Conservation (phyloP, 2,888 invertebrate genomes). For the Drosophila tanythrix region DNA sequence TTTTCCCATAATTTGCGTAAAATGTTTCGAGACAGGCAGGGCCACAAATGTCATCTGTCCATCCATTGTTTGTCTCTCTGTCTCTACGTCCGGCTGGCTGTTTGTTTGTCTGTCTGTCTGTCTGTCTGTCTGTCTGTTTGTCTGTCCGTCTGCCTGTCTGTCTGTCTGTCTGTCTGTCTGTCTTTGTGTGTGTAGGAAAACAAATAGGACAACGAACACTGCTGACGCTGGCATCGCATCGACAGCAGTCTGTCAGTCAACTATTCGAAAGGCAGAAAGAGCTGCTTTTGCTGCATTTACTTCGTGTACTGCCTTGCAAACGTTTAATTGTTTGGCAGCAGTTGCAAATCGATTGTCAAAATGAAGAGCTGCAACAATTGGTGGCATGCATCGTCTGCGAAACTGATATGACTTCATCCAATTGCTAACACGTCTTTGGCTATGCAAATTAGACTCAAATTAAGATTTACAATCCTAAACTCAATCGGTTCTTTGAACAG, state of each 20-base stretch:
- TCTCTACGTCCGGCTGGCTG: constrained; percentile 2
- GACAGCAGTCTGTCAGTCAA: constrained; percentile 52
- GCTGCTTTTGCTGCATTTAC: constrained; percentile 35
- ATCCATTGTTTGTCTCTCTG: neutral
- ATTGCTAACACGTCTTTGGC: neutral
- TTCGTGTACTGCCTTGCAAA: constrained; percentile 9
- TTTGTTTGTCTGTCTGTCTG: neutral
- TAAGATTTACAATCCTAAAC: neutral
- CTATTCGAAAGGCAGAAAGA: constrained; percentile 57
- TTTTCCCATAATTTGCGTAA: constrained; percentile 30
- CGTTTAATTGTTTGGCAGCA: constrained; percentile 52
- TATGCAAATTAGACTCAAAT: neutral
- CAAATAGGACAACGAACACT: constrained; percentile 5
- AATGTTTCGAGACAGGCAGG: constrained; percentile 44
- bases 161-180: neutral
- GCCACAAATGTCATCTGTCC: constrained; percentile 8
- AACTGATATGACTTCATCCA: neutral
- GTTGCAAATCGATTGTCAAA: constrained; percentile 19
- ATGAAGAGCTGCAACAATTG: constrained; percentile 2
- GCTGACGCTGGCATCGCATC: neutral
- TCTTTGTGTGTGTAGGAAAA: constrained; percentile 10
- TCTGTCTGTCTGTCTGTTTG: neutral
- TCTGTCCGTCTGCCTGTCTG: constrained; percentile 1
- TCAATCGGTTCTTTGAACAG: neutral
- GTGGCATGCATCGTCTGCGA: neutral